Evolutionary conservation across 2,888 invertebrate species (phyloP).

Genomic region (Acleris literana): DNA sequence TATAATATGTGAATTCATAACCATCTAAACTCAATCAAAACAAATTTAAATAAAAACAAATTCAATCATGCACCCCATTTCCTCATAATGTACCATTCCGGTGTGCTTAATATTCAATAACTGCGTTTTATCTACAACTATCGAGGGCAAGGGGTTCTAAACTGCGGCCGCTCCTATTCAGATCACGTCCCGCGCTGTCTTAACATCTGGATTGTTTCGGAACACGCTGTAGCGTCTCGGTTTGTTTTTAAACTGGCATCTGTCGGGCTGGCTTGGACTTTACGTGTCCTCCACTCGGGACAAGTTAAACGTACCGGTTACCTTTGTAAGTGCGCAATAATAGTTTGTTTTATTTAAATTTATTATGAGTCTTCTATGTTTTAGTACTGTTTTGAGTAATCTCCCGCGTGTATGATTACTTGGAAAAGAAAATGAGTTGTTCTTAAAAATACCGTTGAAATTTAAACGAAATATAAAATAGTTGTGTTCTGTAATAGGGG

Average conservation of each 20-base stretch:
- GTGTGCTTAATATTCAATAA: conserved; percentile 71
- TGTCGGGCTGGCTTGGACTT: conserved; percentile 43
- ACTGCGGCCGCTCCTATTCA: conserved; percentile 51
- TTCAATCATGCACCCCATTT: conserved; percentile 39
- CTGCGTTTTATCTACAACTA: conserved; percentile 55
- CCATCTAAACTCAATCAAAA: not conserved
- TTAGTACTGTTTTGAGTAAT: too few species aligned
- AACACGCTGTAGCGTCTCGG: conserved; percentile 66
- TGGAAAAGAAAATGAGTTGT: too few species aligned
- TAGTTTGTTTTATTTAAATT: too few species aligned
- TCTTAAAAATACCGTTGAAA: too few species aligned
- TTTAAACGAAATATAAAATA: too few species aligned
- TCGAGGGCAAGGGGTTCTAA: conserved; percentile 44
- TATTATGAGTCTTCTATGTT: too few species aligned
- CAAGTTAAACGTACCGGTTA: not conserved
- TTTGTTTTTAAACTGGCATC: conserved; percentile 70
- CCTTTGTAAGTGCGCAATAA: conserved; percentile 1
- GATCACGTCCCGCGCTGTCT: conserved; percentile 70
- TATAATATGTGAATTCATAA: not conserved
- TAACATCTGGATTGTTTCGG: conserved; percentile 78
- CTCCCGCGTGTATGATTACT: too few species aligned
- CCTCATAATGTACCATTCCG: conserved; percentile 55
- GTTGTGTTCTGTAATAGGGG: too few species aligned
- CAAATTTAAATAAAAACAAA: conserved; percentile 1
- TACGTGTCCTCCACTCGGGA: conserved; percentile 35